Percentiles rank a stretch among this genome's conserved stretches.
Conservation (phyloP, 1,140 invertebrate genomes). For the Hyles euphorbiae region DNA sequence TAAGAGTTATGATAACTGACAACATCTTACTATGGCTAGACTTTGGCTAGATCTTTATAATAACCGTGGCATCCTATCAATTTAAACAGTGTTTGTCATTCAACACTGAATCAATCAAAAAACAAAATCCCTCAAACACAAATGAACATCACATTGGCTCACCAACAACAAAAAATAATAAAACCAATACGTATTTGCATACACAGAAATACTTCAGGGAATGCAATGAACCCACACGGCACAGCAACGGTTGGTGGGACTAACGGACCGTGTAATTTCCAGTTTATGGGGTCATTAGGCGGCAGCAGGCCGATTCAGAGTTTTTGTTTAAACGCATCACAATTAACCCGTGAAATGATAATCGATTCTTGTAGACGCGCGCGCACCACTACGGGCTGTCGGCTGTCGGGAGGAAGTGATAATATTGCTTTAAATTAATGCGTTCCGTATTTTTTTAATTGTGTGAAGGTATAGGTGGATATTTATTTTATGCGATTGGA, state of each 20-base stretch:
- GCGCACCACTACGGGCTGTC: slow-evolving; percentile 19
- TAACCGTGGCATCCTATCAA: too few relatives aligned
- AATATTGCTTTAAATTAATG: not conserved
- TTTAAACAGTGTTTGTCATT: too few relatives aligned
- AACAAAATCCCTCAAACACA: too few relatives aligned
- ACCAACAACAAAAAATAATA: not conserved
- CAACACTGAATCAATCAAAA: too few relatives aligned
- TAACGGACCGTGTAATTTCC: slow-evolving; percentile 63
- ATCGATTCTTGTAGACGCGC: slow-evolving; percentile 56
- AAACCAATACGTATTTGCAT: slow-evolving; percentile 4
- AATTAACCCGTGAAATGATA: slow-evolving; percentile 69
- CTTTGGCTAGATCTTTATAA: too few relatives aligned
- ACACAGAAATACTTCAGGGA: slow-evolving; percentile 10
- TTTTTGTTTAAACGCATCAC: slow-evolving; percentile 55
- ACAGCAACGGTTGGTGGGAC: slow-evolving; percentile 41
- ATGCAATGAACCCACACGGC: slow-evolving; percentile 18
- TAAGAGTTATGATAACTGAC: too few relatives aligned
- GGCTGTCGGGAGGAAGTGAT: slow-evolving; percentile 2
- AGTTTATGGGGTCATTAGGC: slow-evolving; percentile 67
- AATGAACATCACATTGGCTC: too few relatives aligned
- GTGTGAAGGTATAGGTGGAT: too few relatives aligned
- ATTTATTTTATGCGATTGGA: too few relatives aligned
- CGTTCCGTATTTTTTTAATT: too few relatives aligned
- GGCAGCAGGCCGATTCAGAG: slow-evolving; percentile 45
- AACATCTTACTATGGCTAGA: too few relatives aligned